Evolutionary conservation across 37 sponge, comb jelly and placozoan genomes (phyloP), one percentile per base, ranked within the genome.

Genomic region (Oscarella lobularis): DNA sequence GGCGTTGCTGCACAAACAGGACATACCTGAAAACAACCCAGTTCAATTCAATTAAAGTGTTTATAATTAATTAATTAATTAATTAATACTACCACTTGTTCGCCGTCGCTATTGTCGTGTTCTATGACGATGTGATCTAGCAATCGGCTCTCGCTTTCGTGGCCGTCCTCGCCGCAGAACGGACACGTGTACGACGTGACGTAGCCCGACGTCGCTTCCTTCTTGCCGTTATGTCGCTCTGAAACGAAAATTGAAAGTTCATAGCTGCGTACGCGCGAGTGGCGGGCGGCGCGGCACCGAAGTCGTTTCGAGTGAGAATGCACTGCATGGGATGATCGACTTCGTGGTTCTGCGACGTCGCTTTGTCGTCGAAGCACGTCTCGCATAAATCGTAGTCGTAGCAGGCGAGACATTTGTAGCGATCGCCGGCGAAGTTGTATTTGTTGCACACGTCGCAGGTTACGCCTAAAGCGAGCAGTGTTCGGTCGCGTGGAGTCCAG

Each of bases 361-460:
- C 85, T 0, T 84, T 91, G 39, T 76, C 81, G 40, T 90, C 89
- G 67, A 86, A 90, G 75, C 95, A 94, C 31, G 90, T 86, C 0
- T 86, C 54, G 54, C 95, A 94, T 29, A 94, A 76, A 74, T 94
- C 95, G 80, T 89, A 94, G 75, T 94, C 95, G 33, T 91, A 94
- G 74, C 95, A 94, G 32, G 83, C 74, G 2, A 94, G 82, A 67
- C 95, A 94, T 73, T 94, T 94, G 92, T 90, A 94, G 1, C 95
- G 77, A 69, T 87, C 87, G 6, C 95, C 95, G 3, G 84, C 39
- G 77, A 94, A 94, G 2, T 82, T 75, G 32, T 86, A 73, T 60
- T 87, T 90, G 36, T 89, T 82, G 76, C 95, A 94, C 31, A 85
- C 83, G 76, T 94, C 95, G 85, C 95, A 94, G 75, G 88, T 94